phyloP scores from a whole-genome alignment of 2,113 vertebrate genomes.

The Xerus inauris region DNA sequence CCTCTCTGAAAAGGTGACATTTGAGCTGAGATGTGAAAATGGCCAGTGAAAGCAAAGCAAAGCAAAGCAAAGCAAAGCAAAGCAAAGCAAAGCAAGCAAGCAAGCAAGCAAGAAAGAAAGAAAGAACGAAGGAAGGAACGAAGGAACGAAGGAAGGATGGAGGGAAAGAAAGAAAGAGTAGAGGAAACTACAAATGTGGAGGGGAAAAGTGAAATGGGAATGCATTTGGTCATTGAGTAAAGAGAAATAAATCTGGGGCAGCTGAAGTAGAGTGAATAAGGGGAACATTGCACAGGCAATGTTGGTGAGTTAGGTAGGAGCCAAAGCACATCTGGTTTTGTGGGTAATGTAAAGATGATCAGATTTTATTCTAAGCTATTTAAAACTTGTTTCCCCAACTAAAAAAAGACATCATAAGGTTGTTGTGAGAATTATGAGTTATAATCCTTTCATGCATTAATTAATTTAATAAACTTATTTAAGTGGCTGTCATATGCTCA shows the following conservation, averaged over 20 bases:
- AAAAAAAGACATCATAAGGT: not conserved
- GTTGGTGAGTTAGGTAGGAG: not conserved
- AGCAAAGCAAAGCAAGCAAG: no score
- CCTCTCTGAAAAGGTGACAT: not conserved
- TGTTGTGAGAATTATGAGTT: not conserved
- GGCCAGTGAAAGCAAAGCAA: not conserved
- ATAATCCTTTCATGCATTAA: not conserved
- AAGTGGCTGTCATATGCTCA: not conserved
- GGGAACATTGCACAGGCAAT: rapidly evolving
- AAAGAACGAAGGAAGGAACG: no score
- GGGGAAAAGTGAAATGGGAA: not conserved
- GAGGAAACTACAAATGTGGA: not conserved
- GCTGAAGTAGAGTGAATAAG: not conserved
- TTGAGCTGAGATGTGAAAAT: not conserved
- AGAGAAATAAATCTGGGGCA: not conserved
- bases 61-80: no score
- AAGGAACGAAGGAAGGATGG: no score
- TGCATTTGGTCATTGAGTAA: not conserved
- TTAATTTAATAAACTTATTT: not conserved
- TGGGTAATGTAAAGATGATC: not conserved
- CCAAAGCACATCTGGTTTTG: not conserved
- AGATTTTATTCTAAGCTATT: not conserved
- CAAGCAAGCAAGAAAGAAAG: no score
- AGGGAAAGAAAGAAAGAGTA: not conserved
- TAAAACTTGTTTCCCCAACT: not conserved